Evolutionary conservation across 2,113 vertebrate genomes (phyloP).

Genomic region (Chionodraco myersi): DNA sequence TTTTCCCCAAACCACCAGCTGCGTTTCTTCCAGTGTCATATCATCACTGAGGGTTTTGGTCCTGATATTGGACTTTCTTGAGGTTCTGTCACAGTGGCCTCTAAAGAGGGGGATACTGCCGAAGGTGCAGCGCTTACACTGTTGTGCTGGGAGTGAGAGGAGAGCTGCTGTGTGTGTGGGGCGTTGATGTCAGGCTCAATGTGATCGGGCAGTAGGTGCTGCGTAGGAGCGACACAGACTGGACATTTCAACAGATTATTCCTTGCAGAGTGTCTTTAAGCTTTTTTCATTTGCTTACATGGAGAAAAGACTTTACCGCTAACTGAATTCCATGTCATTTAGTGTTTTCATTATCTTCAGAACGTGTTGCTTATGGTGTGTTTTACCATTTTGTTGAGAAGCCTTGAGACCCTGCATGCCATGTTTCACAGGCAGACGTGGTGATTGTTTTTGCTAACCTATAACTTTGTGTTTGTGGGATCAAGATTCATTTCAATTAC

Average conservation of each 20-base stretch:
- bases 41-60: neutral
- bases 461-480: neutral
- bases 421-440: too few species aligned
- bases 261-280: neutral
- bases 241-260: neutral
- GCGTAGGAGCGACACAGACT: conserved; percentile 12
- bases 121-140: conserved; percentile 13
- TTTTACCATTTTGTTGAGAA: neutral
- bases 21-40: conserved; percentile 12
- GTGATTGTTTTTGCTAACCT: neutral
- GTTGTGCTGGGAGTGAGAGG: conserved; percentile 29
- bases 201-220: conserved; percentile 26
- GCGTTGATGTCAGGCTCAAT: conserved; percentile 30
- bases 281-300: neutral
- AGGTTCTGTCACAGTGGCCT: conserved; percentile 29
- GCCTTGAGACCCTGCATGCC: neutral
- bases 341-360: neutral
- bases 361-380: neutral
- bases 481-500: neutral
- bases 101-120: conserved; percentile 21
- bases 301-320: neutral
- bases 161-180: conserved; percentile 39
- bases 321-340: neutral
- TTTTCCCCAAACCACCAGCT: neutral
- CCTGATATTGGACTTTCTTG: conserved; percentile 32